phyloP scores from a whole-genome alignment of 2,797 vertebrate species.

The Sphaeramia orbicularis region DNA sequence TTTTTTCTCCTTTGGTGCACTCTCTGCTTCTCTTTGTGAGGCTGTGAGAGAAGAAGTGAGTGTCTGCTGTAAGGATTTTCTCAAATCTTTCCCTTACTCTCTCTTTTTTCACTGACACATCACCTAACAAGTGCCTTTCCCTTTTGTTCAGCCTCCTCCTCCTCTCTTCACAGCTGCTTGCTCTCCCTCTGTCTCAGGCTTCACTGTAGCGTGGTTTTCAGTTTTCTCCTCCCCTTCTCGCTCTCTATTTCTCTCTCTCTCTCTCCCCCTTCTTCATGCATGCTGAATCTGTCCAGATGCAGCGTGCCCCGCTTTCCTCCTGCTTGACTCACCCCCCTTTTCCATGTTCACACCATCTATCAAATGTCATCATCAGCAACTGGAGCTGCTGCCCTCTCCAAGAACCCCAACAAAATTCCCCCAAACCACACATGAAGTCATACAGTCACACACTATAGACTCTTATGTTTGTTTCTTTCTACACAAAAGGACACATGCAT shows the following conservation, averaged over 20 bases:
- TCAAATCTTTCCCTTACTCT: slow-evolving; percentile 38
- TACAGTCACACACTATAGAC: slow-evolving; percentile 9
- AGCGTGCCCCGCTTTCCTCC: slow-evolving; percentile 58
- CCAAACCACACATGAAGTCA: slow-evolving; percentile 17
- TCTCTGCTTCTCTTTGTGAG: slow-evolving; percentile 43
- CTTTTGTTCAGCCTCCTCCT: slow-evolving; percentile 54
- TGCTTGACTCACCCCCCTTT: slow-evolving; percentile 28
- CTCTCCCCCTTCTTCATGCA: slow-evolving; percentile 49
- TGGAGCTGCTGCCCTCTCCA: slow-evolving; percentile 8
- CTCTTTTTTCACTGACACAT: slow-evolving; percentile 56
- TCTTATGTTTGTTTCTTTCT: not conserved
- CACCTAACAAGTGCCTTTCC: slow-evolving; percentile 71
- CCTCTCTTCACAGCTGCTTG: slow-evolving; percentile 52
- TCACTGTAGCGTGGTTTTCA: slow-evolving; percentile 56
- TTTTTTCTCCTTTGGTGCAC: slow-evolving; percentile 23
- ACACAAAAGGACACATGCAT: not conserved
- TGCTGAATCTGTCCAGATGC: slow-evolving; percentile 74
- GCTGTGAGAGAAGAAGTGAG: slow-evolving; percentile 25
- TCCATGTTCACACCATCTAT: slow-evolving; percentile 49
- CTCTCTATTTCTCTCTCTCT: slow-evolving; percentile 43
- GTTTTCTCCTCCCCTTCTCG: slow-evolving; percentile 71
- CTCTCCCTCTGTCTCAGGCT: slow-evolving; percentile 53
- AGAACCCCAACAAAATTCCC: slow-evolving; percentile 12
- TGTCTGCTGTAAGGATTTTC: slow-evolving; percentile 20
- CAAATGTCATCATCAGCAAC: slow-evolving; percentile 53